Percentiles rank a stretch among this genome's conserved stretches.
Conservation (phyloP, 2,888 invertebrate genomes). For the Pseudolycoriella hygida region DNA sequence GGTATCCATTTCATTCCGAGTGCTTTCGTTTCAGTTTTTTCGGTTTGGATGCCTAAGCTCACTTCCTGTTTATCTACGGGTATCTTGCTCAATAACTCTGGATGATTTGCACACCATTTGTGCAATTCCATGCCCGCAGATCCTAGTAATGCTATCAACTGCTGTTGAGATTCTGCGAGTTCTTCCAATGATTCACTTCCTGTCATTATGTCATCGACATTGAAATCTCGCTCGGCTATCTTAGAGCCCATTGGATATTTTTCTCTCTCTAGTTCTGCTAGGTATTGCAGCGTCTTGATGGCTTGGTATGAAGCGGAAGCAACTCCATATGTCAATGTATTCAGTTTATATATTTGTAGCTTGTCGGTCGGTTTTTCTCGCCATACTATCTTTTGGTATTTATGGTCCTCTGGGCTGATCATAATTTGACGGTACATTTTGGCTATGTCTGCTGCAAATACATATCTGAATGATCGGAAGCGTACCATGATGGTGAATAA, state of each 20-base stretch:
- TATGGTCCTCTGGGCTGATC: conserved; percentile 11
- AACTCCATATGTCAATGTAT: conserved; percentile 14
- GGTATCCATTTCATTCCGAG: not conserved
- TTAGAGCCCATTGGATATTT: conserved; percentile 2
- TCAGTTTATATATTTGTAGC: conserved; percentile 11
- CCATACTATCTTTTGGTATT: conserved; percentile 15
- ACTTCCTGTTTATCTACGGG: conserved; percentile 6
- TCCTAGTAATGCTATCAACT: conserved; percentile 6
- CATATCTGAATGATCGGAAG: conserved; percentile 9
- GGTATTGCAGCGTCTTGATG: conserved; percentile 9
- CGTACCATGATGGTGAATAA: conserved; percentile 11
- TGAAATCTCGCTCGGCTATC: not conserved
- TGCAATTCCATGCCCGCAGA: conserved; percentile 9
- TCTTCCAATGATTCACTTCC: conserved; percentile 10
- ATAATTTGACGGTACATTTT: conserved; percentile 18
- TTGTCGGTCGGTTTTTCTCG: conserved; percentile 8
- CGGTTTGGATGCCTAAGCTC: not conserved
- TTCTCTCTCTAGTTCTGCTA: conserved; percentile 7
- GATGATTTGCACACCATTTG: conserved; percentile 11
- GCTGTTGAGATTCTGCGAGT: no score
- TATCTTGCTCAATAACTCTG: conserved; percentile 4
- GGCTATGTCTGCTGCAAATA: conserved; percentile 16
- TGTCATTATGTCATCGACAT: conserved; percentile 12
- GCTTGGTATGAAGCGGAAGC: conserved; percentile 13
- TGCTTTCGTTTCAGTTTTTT: not conserved